These are phyloP conservation scores for Platanista minor DNA, from an alignment of 2,113 vertebrate species.

Conservation along the genomic window DNA sequence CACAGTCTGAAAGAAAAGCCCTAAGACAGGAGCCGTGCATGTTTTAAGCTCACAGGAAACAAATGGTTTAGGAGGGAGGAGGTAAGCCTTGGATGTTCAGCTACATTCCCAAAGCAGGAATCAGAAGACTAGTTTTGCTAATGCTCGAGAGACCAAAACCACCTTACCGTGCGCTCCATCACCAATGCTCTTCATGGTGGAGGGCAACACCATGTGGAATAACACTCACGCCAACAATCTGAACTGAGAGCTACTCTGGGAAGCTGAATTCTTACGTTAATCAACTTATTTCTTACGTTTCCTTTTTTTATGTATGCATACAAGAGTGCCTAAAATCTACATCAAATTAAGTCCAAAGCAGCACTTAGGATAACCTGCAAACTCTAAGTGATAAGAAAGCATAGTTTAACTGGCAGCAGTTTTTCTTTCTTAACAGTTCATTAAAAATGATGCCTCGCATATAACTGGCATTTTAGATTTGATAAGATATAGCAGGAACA, in stretches of 20 bases:
- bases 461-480: background rate
- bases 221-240: fast-evolving
- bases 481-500: background rate
- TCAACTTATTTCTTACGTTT: background rate
- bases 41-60: background rate
- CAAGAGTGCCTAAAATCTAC: background rate
- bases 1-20: background rate
- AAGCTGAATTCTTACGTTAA: background rate
- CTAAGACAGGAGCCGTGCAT: fast-evolving
- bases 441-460: background rate
- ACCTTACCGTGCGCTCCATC: background rate
- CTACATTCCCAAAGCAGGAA: background rate
- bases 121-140: background rate
- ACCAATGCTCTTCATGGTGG: fast-evolving
- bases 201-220: fast-evolving
- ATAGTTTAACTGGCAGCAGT: background rate
- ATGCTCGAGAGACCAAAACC: background rate
- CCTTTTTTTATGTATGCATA: background rate
- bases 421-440: background rate
- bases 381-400: background rate
- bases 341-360: background rate
- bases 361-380: background rate
- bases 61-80: background rate
- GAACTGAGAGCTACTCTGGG: background rate
- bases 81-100: background rate